These are phyloP conservation scores for Macrocentrus cingulum DNA, from an alignment of 1,140 invertebrate genomes.

Conservation along the genomic window DNA sequence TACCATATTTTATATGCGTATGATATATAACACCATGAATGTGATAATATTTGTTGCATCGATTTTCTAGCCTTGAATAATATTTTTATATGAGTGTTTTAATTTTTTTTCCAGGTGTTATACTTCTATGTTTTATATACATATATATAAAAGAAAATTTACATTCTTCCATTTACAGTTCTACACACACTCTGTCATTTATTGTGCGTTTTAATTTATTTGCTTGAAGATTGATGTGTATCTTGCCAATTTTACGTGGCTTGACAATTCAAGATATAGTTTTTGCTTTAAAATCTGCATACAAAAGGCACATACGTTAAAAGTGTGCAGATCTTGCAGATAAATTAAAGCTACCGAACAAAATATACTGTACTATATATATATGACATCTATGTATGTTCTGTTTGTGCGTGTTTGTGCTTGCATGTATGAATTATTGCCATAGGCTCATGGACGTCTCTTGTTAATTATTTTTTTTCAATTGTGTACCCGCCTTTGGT, in stretches of 20 bases:
- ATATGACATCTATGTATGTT: constrained; percentile 38
- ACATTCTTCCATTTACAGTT: constrained; percentile 22
- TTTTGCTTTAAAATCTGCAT: constrained; percentile 47
- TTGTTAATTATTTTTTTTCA: constrained; percentile 35
- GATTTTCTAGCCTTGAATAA: constrained; percentile 28
- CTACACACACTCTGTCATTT: constrained; percentile 16
- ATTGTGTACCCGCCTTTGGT: constrained; percentile 43
- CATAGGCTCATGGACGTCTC: constrained; percentile 42
- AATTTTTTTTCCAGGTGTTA: constrained; percentile 41
- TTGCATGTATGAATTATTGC: constrained; percentile 57
- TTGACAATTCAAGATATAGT: constrained; percentile 31
- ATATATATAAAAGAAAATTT: too few relatives aligned
- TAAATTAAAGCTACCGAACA: constrained; percentile 47
- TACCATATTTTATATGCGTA: constrained; percentile 26
- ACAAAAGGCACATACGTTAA: constrained; percentile 41
- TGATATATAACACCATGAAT: constrained; percentile 24
- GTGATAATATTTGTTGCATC: constrained; percentile 14
- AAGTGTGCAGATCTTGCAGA: constrained; percentile 49
- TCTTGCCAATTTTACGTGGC: constrained; percentile 23
- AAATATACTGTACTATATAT: constrained; percentile 42
- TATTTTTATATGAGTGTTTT: constrained; percentile 35
- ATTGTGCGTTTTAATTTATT: constrained; percentile 48
- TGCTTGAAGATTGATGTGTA: constrained; percentile 37
- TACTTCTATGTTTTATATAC: too few relatives aligned
- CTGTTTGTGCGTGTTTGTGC: constrained; percentile 52